Evolutionary conservation across 2,888 invertebrate species (phyloP).

Genomic region (Chymomyza amoena): DNA sequence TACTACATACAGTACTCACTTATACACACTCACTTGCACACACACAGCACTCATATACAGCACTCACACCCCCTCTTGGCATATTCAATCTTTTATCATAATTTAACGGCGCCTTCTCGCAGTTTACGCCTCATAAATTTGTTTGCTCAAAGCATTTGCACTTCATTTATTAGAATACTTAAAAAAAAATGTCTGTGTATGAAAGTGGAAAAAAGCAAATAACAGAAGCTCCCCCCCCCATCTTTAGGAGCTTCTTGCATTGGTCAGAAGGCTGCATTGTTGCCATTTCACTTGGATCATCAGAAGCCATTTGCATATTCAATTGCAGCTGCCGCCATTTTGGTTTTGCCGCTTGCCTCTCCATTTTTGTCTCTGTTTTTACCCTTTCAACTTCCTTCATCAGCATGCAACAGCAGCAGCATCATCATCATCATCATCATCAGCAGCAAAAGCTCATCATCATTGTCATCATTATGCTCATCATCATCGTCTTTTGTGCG

Average conservation of each 20-base stretch:
- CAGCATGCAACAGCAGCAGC: not conserved
- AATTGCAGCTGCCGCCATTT: conserved; percentile 45
- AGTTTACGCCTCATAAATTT: conserved; percentile 65
- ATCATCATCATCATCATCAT: too few relatives aligned
- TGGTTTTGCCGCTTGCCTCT: conserved; percentile 27
- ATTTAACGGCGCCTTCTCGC: conserved; percentile 33
- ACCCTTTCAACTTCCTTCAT: not conserved
- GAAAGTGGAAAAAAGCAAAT: not conserved
- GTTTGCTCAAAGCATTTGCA: conserved; percentile 69
- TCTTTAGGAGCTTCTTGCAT: not conserved
- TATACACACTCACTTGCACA: conserved; percentile 9
- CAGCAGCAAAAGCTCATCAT: not conserved
- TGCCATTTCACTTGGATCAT: not conserved
- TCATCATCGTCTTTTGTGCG: conserved; percentile 43
- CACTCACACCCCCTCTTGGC: conserved; percentile 9
- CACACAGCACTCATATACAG: conserved; percentile 9
- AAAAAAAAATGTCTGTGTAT: conserved; percentile 3
- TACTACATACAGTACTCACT: not conserved
- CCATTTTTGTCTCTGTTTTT: not conserved
- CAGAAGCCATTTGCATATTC: conserved; percentile 22
- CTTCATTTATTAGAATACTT: conserved; percentile 61
- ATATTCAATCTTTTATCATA: conserved; percentile 64
- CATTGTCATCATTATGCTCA: not conserved
- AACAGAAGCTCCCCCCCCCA: conserved; percentile 8
- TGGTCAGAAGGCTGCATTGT: not conserved